These are phyloP conservation scores for Actinemys pallida DNA, from an alignment of 2,113 vertebrate genomes.

Conservation along the genomic window DNA sequence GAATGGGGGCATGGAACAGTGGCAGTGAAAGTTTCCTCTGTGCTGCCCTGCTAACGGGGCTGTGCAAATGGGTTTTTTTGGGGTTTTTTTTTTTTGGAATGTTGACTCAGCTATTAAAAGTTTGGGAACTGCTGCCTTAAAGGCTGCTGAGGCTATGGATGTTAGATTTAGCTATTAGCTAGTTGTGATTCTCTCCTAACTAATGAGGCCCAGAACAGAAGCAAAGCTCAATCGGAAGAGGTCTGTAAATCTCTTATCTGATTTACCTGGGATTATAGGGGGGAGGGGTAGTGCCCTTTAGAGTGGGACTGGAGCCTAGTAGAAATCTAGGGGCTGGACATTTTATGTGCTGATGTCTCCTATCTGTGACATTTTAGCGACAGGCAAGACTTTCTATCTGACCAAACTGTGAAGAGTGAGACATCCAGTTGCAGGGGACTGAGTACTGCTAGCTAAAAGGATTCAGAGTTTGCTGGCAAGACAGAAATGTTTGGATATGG, in stretches of 20 bases:
- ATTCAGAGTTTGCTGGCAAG: accelerated
- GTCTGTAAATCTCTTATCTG: not conserved
- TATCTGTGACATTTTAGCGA: not conserved
- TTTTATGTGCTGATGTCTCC: accelerated
- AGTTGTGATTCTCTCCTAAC: slow-evolving; percentile 7
- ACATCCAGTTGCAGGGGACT: not conserved
- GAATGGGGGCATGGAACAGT: not conserved
- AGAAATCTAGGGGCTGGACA: accelerated
- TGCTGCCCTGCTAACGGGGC: not conserved
- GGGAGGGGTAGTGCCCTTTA: not conserved
- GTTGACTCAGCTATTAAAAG: not conserved
- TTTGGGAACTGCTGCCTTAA: not conserved
- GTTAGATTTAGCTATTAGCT: slow-evolving; percentile 29
- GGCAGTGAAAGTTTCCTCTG: not conserved
- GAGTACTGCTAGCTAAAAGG: accelerated
- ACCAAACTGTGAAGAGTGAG: not conserved
- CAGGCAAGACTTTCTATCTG: not conserved
- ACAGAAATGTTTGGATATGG: not conserved
- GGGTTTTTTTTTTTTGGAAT: not conserved
- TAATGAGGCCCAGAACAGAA: not conserved
- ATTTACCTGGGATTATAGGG: not conserved
- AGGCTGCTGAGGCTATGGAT: not conserved
- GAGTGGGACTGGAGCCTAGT: not conserved
- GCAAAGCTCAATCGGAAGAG: not conserved
- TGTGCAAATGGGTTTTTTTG: too few relatives aligned